Percentiles rank a stretch among this genome's conserved stretches.
Evolutionary conservation across 2,888 invertebrate species (phyloP).

Genomic region (Busseola fusca): DNA sequence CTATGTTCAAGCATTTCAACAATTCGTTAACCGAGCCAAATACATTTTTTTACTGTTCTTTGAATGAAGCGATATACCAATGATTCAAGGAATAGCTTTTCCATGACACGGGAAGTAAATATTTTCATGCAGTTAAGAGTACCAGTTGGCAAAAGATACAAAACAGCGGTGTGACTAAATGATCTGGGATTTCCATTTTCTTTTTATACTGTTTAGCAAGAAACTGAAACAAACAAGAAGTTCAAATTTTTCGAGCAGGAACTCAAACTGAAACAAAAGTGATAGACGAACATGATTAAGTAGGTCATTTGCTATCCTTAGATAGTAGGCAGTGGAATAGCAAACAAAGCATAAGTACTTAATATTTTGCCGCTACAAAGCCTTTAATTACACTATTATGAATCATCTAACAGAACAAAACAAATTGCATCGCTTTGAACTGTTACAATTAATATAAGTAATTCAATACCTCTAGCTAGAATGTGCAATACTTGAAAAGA

Average conservation of each 20-base stretch:
- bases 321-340: constrained; percentile 60
- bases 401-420: constrained; percentile 61
- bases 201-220: constrained; percentile 40
- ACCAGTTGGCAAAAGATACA: constrained; percentile 67
- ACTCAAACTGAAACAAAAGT: constrained; percentile 34
- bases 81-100: constrained; percentile 84
- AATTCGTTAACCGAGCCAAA: constrained; percentile 83
- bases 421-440: constrained; percentile 46
- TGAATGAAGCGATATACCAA: constrained; percentile 69
- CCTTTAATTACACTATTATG: constrained; percentile 59
- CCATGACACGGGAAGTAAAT: constrained; percentile 72
- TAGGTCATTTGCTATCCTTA: constrained; percentile 67
- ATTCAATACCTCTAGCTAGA: constrained; percentile 19
- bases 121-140: constrained; percentile 63
- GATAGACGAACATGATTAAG: constrained; percentile 62
- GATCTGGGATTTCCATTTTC: constrained; percentile 57
- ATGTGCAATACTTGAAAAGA: constrained; percentile 26
- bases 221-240: constrained; percentile 33
- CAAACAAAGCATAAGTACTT: constrained; percentile 60
- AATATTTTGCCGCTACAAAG: constrained; percentile 55
- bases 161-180: constrained; percentile 57
- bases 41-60: constrained; percentile 71
- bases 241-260: constrained; percentile 28
- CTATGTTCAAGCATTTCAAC: constrained; percentile 78
- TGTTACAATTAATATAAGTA: constrained; percentile 52